A percentile compares a stretch with the other conserved stretches of the same genome.
Evolutionary conservation across 1,140 invertebrate genomes (phyloP).

Genomic region (Physella acuta): DNA sequence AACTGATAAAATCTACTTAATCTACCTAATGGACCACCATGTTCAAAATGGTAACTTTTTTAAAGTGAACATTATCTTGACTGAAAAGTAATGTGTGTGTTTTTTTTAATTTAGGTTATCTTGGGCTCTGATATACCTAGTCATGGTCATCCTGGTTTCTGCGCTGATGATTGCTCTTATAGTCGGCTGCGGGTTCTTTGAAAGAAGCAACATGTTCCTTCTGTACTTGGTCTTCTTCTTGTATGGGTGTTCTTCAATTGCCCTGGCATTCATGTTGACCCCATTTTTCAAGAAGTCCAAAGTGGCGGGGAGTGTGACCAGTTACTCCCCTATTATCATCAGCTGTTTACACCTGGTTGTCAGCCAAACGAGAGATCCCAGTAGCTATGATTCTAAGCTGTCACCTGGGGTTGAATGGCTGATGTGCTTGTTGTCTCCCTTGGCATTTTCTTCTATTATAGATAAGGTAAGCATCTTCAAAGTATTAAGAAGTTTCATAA

Average conservation of each 20-base stretch:
- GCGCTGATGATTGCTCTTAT: conserved; percentile 72
- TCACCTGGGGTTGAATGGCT: conserved; percentile 69
- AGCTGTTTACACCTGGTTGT: conserved; percentile 71
- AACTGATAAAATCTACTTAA: too few species aligned
- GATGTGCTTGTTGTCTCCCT: conserved; percentile 78
- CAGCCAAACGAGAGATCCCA: conserved; percentile 39
- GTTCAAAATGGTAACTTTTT: too few species aligned
- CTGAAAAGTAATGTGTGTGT: too few species aligned
- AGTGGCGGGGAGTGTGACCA: conserved; percentile 75
- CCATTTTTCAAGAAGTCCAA: conserved; percentile 83
- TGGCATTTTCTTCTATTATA: conserved; percentile 80
- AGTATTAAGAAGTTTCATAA: too few species aligned
- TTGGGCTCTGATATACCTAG: conserved; percentile 79
- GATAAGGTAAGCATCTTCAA: conserved; percentile 83
- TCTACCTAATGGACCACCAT: too few species aligned
- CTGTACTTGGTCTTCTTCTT: conserved; percentile 78
- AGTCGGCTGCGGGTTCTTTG: conserved; percentile 73
- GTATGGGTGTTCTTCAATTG: conserved; percentile 80
- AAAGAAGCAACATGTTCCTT: conserved; percentile 75
- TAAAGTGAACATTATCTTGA: too few species aligned
- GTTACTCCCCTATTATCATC: conserved; percentile 75
- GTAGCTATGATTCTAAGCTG: conserved; percentile 35
- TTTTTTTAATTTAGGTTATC: conserved; percentile 70
- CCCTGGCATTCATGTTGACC: conserved; percentile 80
- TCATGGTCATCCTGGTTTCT: conserved; percentile 62